These are phyloP conservation scores for Archegozetes longisetosus DNA, from an alignment of 1,140 invertebrate species.

Conservation along the genomic window DNA sequence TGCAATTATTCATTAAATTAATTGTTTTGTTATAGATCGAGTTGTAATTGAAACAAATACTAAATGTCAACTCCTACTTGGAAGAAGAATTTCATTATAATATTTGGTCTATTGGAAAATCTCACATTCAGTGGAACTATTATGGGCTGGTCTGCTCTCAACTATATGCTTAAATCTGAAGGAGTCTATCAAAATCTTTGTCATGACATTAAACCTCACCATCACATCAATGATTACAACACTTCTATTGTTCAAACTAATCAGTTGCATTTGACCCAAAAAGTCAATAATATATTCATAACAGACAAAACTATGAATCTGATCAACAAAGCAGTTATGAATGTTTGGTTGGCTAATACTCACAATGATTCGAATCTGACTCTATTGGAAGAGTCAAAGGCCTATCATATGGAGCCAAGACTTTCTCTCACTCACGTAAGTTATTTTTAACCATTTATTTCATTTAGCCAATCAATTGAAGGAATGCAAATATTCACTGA, in stretches of 20 bases:
- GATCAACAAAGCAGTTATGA: not conserved
- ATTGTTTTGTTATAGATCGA: too few species aligned
- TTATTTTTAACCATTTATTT: too few species aligned
- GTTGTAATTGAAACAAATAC: too few species aligned
- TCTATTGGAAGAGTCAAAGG: not conserved
- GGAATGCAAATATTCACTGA: too few species aligned
- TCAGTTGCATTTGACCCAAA: not conserved
- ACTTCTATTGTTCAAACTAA: not conserved
- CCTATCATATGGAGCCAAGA: not conserved
- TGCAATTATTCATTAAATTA: too few species aligned
- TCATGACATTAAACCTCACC: not conserved
- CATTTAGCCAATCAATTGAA: too few species aligned
- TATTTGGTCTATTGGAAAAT: conserved; percentile 21
- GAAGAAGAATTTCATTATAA: conserved; percentile 18
- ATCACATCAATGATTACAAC: not conserved
- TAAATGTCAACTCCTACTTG: conserved; percentile 3
- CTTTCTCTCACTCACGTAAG: not conserved
- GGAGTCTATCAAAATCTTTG: conserved; percentile 19
- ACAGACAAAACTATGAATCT: not conserved
- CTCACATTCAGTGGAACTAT: conserved; percentile 22
- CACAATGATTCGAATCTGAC: not conserved
- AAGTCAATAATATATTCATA: not conserved
- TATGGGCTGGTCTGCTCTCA: conserved; percentile 21
- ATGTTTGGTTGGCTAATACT: not conserved
- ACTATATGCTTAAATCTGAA: conserved; percentile 22